Evolutionary conservation across 1,140 invertebrate genomes (phyloP).

Genomic region (Drosophila kurseongensis): DNA sequence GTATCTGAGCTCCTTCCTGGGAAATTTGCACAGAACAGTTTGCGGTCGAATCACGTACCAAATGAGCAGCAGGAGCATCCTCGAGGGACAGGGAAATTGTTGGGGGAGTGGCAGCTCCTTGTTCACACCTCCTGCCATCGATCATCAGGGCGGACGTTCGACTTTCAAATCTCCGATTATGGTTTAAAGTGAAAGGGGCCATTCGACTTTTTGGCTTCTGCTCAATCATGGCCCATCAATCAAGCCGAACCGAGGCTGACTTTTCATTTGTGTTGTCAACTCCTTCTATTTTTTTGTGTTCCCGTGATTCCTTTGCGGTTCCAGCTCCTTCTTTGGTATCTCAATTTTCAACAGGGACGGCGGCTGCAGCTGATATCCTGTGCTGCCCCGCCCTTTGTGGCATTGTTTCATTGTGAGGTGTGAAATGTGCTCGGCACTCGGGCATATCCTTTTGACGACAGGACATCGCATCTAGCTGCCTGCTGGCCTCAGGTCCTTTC

Average conservation of each 20-base stretch:
- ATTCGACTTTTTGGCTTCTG: conserved; percentile 69
- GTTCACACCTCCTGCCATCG: conserved; percentile 73
- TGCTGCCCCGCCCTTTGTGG: conserved; percentile 52
- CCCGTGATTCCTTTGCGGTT: conserved; percentile 62
- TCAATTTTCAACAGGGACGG: conserved; percentile 49
- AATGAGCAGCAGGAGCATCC: conserved; percentile 47
- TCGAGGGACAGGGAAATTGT: conserved; percentile 14
- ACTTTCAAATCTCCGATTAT: conserved; percentile 59
- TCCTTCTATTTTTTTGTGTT: conserved; percentile 61
- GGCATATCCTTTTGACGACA: conserved; percentile 80
- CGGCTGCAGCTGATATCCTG: conserved; percentile 70
- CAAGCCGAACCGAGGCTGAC: conserved; percentile 47
- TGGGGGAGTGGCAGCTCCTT: conserved; percentile 62
- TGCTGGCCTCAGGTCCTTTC: conserved; percentile 59
- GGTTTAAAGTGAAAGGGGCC: conserved; percentile 55
- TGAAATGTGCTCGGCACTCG: conserved; percentile 72
- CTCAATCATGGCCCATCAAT: conserved; percentile 73
- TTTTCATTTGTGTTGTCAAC: conserved; percentile 73
- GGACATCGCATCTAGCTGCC: conserved; percentile 53
- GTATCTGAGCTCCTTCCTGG: conserved; percentile 19
- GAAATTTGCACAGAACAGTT: conserved; percentile 56
- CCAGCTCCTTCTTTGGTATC: conserved; percentile 47
- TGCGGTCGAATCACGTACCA: conserved; percentile 73
- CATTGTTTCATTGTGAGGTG: conserved; percentile 75
- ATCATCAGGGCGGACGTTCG: conserved; percentile 63